These are phyloP conservation scores for Chionomys nivalis DNA, from an alignment of 2,113 vertebrate species.

Conservation along the genomic window DNA sequence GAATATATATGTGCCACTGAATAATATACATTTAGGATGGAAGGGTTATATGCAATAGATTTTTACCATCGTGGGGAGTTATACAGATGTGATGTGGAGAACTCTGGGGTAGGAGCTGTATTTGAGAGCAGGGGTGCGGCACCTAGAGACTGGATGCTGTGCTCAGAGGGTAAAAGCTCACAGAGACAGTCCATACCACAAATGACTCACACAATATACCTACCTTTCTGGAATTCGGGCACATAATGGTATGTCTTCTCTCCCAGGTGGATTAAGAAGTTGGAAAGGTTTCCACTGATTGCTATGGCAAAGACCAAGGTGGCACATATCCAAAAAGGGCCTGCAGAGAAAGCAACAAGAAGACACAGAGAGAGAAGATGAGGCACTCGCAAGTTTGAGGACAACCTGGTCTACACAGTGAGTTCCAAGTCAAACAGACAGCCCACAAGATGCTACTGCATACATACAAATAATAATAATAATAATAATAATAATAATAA, in stretches of 20 bases:
- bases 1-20: background rate
- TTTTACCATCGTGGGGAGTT: background rate
- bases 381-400: background rate
- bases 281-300: conserved; percentile 97
- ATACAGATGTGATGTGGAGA: background rate
- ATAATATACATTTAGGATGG: background rate
- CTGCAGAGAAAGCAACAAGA: conserved; percentile 84
- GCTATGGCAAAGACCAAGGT: conserved; percentile 96
- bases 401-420: background rate
- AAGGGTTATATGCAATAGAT: background rate
- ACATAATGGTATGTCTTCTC: conserved; percentile 91
- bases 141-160: background rate
- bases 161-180: background rate
- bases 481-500: too few species aligned
- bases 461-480: background rate
- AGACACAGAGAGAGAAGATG: conserved; percentile 18
- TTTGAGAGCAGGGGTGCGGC: background rate
- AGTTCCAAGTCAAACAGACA: background rate
- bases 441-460: background rate
- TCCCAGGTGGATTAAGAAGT: conserved; percentile 90
- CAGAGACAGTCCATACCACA: background rate
- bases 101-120: background rate
- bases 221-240: conserved; percentile 97
- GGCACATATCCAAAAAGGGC: conserved; percentile 99
- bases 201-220: conserved; percentile 59